phyloP scores from a whole-genome alignment of 2,113 vertebrate species.

The Prochilodus magdalenae region DNA sequence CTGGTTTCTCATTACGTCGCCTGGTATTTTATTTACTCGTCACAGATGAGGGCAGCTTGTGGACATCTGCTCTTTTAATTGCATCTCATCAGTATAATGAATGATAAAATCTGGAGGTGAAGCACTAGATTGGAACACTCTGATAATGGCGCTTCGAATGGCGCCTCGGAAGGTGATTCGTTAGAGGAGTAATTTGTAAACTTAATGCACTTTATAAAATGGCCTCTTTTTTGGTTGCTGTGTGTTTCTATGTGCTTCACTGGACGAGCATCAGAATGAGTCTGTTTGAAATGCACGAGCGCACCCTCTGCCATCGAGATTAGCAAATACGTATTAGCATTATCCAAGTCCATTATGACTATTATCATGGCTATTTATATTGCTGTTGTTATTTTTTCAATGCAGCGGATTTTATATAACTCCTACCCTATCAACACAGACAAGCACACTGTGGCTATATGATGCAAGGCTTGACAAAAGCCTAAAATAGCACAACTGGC shows the following conservation, averaged over 20 bases:
- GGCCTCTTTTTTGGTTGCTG: constrained; percentile 26
- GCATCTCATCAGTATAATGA: constrained; percentile 65
- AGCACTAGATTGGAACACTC: constrained; percentile 66
- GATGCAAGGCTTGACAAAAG: background rate
- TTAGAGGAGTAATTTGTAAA: constrained; percentile 57
- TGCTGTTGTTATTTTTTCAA: too few relatives aligned
- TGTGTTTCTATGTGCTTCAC: constrained; percentile 38
- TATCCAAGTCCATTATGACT: too few relatives aligned
- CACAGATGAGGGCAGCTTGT: constrained; percentile 72
- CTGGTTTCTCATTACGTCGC: constrained; percentile 60
- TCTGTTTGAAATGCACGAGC: constrained; percentile 9
- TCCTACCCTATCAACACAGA: background rate
- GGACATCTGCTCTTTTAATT: constrained; percentile 76
- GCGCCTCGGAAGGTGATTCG: constrained; percentile 65
- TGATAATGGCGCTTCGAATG: constrained; percentile 69
- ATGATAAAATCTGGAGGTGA: constrained; percentile 64
- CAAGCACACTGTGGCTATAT: background rate
- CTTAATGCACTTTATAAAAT: constrained; percentile 59
- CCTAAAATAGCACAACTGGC: background rate
- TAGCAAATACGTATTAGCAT: constrained; percentile 18
- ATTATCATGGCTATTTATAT: too few relatives aligned
- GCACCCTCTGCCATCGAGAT: background rate
- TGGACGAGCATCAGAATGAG: constrained; percentile 28
- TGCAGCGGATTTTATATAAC: background rate
- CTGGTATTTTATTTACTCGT: constrained; percentile 64